These are phyloP conservation scores for Bombus balteatus DNA, from an alignment of 1,140 invertebrate genomes.

Conservation along the genomic window DNA sequence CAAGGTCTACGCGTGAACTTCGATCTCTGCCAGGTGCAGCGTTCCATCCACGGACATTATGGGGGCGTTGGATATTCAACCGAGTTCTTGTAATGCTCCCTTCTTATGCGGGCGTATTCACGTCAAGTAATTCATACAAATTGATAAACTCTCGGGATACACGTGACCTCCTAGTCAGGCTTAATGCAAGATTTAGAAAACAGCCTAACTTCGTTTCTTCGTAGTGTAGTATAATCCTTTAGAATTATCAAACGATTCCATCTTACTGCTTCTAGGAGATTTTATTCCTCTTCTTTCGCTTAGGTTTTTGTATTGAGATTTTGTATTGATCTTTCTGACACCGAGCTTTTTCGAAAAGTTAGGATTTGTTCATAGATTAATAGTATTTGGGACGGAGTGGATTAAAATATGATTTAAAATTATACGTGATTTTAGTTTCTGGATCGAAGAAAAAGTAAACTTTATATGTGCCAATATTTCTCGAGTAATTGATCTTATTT, in stretches of 20 bases:
- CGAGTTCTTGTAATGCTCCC: slow-evolving; percentile 67
- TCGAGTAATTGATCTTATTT: no score
- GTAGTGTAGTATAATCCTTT: slow-evolving; percentile 58
- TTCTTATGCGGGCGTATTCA: slow-evolving; percentile 71
- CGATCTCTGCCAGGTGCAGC: slow-evolving; percentile 65
- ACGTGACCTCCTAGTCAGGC: slow-evolving; percentile 56
- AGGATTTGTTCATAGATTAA: no score
- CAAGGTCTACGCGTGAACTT: slow-evolving; percentile 51
- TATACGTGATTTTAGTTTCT: no score
- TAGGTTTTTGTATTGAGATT: no score
- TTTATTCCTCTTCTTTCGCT: slow-evolving; percentile 4
- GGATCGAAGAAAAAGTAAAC: no score
- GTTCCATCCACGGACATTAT: slow-evolving; percentile 53
- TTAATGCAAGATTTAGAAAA: slow-evolving; percentile 56
- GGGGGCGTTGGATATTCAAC: slow-evolving; percentile 69
- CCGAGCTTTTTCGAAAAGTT: no score
- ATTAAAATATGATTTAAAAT: no score
- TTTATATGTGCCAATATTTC: no score
- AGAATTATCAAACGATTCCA: slow-evolving; percentile 69
- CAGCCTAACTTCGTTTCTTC: slow-evolving; percentile 45
- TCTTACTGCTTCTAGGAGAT: slow-evolving; percentile 25
- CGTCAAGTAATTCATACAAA: slow-evolving; percentile 59
- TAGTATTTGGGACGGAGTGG: no score
- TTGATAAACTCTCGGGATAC: slow-evolving; percentile 56
- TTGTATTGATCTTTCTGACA: no score